A percentile compares a stretch with the other conserved stretches of the same genome.
Evolutionary conservation across 2,888 invertebrate species (phyloP).

Genomic region (Caradrina kadenii): DNA sequence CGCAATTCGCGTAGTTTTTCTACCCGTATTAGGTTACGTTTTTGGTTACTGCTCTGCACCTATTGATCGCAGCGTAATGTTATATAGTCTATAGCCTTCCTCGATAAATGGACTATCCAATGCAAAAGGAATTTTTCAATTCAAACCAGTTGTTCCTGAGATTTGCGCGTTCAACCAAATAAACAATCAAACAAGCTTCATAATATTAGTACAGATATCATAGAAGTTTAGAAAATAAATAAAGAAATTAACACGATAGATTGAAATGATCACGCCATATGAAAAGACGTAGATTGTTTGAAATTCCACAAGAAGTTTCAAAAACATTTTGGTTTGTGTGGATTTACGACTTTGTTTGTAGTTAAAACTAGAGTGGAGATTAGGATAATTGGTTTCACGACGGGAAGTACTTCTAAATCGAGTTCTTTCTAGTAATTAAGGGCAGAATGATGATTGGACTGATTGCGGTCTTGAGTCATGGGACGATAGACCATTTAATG

Average conservation of each 20-base stretch:
- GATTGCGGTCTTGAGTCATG: constrained; percentile 29
- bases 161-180: too few relatives aligned
- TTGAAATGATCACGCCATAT: constrained; percentile 10
- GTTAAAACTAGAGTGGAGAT: constrained; percentile 47
- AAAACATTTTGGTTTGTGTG: constrained; percentile 32
- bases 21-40: too few relatives aligned
- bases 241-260: constrained; percentile 6
- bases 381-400: constrained; percentile 38
- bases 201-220: too few relatives aligned
- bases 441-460: constrained; percentile 23
- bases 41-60: too few relatives aligned
- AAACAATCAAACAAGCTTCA: too few relatives aligned
- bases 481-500: constrained; percentile 28
- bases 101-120: too few relatives aligned
- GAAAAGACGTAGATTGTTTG: constrained; percentile 2
- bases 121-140: too few relatives aligned
- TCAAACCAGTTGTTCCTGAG: too few relatives aligned
- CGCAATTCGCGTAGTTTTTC: too few relatives aligned
- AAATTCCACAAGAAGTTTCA: constrained; percentile 17
- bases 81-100: too few relatives aligned
- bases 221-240: background rate
- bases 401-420: constrained; percentile 33
- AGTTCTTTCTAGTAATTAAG: constrained; percentile 50
- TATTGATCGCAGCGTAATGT: too few relatives aligned
- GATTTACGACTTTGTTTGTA: constrained; percentile 44